Evolutionary conservation across 2,888 invertebrate species (phyloP).

Genomic region (Callyntrura sp.): DNA sequence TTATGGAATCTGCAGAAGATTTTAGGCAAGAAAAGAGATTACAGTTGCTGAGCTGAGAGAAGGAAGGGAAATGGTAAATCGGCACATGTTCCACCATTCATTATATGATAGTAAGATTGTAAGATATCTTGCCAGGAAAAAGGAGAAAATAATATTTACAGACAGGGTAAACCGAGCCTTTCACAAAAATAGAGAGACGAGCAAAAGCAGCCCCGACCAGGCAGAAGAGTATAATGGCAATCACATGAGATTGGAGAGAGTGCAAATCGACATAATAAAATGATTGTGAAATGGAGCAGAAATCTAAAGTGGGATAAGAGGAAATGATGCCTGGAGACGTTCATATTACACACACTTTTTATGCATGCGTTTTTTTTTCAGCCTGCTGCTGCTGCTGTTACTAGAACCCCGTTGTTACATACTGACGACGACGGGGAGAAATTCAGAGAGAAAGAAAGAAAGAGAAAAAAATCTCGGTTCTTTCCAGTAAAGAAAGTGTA

Average conservation of each 20-base stretch:
- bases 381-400: neutral
- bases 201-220: neutral
- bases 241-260: slow-evolving; percentile 33
- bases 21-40: neutral
- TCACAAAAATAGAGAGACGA: no score
- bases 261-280: slow-evolving; percentile 58
- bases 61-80: neutral
- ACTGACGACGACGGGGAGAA: neutral
- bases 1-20: neutral
- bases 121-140: neutral
- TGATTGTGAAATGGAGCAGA: slow-evolving; percentile 61
- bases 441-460: neutral
- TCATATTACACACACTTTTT: neutral
- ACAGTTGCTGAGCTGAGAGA: neutral
- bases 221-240: neutral
- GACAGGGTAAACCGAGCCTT: no score
- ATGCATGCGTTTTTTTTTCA: neutral
- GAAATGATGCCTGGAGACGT: slow-evolving; percentile 13
- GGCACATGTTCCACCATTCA: no score
- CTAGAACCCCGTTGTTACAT: no score
- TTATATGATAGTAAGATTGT: neutral
- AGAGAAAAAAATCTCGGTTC: neutral
- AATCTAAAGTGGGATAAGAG: slow-evolving; percentile 29
- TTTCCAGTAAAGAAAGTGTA: neutral
- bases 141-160: neutral